Evolutionary conservation across 1,140 invertebrate species (phyloP).

Genomic region (Drosophila malerkotliana): DNA sequence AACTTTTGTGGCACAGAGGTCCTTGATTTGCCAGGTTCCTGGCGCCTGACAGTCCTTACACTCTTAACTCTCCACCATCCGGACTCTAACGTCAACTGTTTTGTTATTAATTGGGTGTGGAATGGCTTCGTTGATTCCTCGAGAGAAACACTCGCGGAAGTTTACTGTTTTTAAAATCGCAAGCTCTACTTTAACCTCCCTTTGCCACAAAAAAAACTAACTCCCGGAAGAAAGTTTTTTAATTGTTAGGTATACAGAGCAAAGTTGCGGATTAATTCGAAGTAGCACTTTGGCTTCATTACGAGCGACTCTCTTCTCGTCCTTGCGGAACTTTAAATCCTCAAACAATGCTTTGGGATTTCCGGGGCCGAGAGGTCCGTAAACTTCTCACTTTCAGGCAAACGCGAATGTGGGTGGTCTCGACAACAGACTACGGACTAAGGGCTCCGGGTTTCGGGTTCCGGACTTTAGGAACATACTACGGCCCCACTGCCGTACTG

Average conservation of each 20-base stretch:
- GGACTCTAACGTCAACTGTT: conserved; percentile 38
- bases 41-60: neutral
- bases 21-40: conserved; percentile 10
- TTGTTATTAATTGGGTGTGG: conserved; percentile 43
- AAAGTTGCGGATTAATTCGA: conserved; percentile 59
- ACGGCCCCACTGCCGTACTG: conserved; percentile 8
- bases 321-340: conserved; percentile 56
- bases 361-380: conserved; percentile 19
- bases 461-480: neutral
- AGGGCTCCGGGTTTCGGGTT: neutral
- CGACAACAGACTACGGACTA: neutral
- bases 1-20: conserved; percentile 51
- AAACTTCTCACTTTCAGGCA: conserved; percentile 44
- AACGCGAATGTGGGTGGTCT: conserved; percentile 24
- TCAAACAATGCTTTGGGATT: conserved; percentile 58
- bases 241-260: conserved; percentile 56
- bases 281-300: conserved; percentile 64
- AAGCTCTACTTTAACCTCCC: neutral
- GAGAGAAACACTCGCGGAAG: conserved; percentile 25
- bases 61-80: neutral
- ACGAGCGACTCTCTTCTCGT: conserved; percentile 25
- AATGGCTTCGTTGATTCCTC: conserved; percentile 24
- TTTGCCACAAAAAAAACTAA: conserved; percentile 20
- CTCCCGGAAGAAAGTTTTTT: conserved; percentile 44
- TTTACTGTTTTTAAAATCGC: conserved; percentile 24